These are phyloP conservation scores for Nesoenas mayeri DNA, from an alignment of 2,113 vertebrate genomes.

Conservation along the genomic window DNA sequence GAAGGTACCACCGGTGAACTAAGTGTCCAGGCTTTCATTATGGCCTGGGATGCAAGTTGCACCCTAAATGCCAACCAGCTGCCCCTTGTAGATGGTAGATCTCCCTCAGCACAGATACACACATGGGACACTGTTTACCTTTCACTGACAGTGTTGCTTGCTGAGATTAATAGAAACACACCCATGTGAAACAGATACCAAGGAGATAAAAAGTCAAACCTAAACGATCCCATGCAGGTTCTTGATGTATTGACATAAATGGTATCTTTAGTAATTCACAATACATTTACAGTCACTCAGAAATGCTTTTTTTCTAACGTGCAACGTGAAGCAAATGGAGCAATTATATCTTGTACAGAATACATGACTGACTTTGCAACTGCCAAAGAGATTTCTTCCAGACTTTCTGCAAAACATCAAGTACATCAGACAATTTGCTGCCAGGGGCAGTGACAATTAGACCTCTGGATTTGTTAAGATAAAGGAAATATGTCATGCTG, in stretches of 20 bases:
- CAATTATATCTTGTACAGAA: background rate
- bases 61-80: background rate
- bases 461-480: constrained; percentile 8
- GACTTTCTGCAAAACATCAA: constrained; percentile 3
- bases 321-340: background rate
- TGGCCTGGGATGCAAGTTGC: rapidly evolving
- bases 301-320: background rate
- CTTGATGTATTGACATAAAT: background rate
- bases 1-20: background rate
- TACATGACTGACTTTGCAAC: background rate
- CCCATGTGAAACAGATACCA: background rate
- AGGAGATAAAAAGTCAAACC: background rate
- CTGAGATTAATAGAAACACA: background rate
- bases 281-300: background rate
- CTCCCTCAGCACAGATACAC: background rate
- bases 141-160: background rate
- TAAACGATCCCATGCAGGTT: background rate
- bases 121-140: rapidly evolving
- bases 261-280: background rate
- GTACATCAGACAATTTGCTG: background rate
- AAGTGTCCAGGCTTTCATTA: background rate
- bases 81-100: background rate
- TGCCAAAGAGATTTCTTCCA: constrained; percentile 27
- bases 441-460: background rate
- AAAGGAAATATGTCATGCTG: background rate